phyloP scores from a whole-genome alignment of 2,888 invertebrate genomes.

The Aphidius colemani region DNA sequence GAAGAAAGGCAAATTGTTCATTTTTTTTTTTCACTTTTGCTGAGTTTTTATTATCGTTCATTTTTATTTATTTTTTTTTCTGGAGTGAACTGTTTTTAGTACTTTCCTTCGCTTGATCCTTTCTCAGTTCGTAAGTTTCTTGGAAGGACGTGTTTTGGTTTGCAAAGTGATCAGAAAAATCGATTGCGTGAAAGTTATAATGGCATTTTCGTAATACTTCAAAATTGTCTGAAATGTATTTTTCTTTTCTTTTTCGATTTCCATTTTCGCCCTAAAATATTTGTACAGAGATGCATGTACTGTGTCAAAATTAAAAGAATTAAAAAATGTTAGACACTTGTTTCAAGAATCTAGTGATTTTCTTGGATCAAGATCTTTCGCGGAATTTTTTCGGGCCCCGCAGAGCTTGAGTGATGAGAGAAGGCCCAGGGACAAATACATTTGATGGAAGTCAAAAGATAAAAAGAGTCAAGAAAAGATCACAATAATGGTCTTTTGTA shows the following conservation, averaged over 20 bases:
- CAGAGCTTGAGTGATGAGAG: slow-evolving; percentile 21
- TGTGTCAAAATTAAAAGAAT: too few species aligned
- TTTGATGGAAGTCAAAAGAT: slow-evolving; percentile 24
- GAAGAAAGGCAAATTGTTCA: slow-evolving; percentile 22
- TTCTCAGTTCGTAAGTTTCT: slow-evolving; percentile 9
- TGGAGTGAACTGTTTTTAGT: background rate
- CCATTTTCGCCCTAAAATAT: too few species aligned
- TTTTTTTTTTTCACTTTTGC: slow-evolving; percentile 5
- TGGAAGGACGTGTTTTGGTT: slow-evolving; percentile 24
- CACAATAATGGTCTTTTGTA: slow-evolving; percentile 21
- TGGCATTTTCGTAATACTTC: slow-evolving; percentile 3
- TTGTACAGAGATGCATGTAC: too few species aligned
- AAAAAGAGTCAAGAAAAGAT: slow-evolving; percentile 18
- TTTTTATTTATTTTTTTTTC: slow-evolving; percentile 15
- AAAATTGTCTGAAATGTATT: too few species aligned
- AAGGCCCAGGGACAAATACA: slow-evolving; percentile 20
- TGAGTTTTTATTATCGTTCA: slow-evolving; percentile 4
- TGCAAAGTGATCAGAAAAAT: slow-evolving; percentile 2
- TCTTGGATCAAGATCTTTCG: slow-evolving; percentile 42
- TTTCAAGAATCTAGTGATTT: slow-evolving; percentile 35
- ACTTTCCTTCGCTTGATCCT: background rate
- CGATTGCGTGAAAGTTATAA: slow-evolving; percentile 13
- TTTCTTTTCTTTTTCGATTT: too few species aligned
- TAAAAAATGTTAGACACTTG: slow-evolving; percentile 3
- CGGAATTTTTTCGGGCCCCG: slow-evolving; percentile 38